Conservation (phyloP, 2,113 vertebrate species). For the Onychostruthus taczanowskii region DNA sequence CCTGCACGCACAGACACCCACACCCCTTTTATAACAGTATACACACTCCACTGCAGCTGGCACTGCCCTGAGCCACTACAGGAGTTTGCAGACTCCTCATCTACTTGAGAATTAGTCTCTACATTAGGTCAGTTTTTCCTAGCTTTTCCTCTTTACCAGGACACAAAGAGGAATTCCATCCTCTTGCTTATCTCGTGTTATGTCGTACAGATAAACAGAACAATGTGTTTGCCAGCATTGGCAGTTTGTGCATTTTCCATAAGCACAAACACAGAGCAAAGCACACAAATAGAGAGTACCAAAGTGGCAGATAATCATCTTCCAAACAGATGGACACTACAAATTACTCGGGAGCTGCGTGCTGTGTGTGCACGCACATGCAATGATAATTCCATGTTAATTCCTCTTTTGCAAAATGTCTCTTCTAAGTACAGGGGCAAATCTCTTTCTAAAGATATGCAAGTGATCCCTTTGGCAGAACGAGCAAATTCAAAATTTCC, state of each 20-base stretch:
- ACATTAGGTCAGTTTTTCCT: background rate
- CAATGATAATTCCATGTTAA: background rate
- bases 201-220: background rate
- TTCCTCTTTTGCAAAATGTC: background rate
- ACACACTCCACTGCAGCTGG: background rate
- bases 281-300: background rate
- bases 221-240: background rate
- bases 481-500: background rate
- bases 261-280: background rate
- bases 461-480: background rate
- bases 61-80: background rate
- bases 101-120: background rate
- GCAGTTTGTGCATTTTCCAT: background rate
- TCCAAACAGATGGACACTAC: background rate
- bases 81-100: background rate
- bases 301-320: constrained; percentile 4
- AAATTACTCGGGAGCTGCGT: background rate
- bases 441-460: background rate
- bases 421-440: background rate
- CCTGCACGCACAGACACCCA: background rate
- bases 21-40: accelerated
- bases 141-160: background rate
- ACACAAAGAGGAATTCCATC: background rate
- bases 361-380: background rate
- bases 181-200: background rate